Percentiles rank a stretch among this genome's conserved stretches.
These are phyloP conservation scores for Noctua comes DNA, from an alignment of 2,888 invertebrate species.

Conservation along the genomic window DNA sequence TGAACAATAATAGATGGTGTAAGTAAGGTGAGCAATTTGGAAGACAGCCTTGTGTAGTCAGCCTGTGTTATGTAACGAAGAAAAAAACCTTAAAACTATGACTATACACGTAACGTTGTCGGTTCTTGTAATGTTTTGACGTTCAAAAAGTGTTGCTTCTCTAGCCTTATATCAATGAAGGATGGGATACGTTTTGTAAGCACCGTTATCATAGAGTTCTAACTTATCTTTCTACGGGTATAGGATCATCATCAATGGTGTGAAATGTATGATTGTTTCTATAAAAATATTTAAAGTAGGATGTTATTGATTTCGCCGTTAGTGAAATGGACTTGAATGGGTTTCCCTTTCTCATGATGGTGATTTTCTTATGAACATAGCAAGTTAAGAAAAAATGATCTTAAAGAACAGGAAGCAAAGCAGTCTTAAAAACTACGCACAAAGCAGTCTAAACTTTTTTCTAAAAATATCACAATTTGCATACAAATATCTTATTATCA, in stretches of 20 bases:
- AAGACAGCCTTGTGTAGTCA: neutral
- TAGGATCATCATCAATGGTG: neutral
- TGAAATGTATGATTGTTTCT: slow-evolving; percentile 16
- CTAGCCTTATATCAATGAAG: neutral
- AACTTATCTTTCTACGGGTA: neutral
- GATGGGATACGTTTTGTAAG: neutral
- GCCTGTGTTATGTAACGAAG: neutral
- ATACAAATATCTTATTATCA: slow-evolving; percentile 28
- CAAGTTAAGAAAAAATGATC: neutral
- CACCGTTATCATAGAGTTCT: neutral
- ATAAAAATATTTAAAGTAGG: slow-evolving; percentile 17
- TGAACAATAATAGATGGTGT: neutral
- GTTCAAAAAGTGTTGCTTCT: neutral
- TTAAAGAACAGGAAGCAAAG: neutral
- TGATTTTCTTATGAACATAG: neutral
- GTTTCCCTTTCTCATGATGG: neutral
- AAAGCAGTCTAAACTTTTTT: neutral
- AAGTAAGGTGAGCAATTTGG: neutral
- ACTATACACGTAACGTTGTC: too few species aligned
- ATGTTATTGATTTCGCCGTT: slow-evolving; percentile 24
- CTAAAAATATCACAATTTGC: slow-evolving; percentile 19
- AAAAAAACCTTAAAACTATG: too few species aligned
- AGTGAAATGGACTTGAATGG: slow-evolving; percentile 12
- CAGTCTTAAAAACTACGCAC: too few species aligned
- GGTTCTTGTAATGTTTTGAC: neutral